These are phyloP conservation scores for Enteromius afrohamiltoni DNA, from an alignment of 2,797 vertebrate species.

Conservation along the genomic window DNA sequence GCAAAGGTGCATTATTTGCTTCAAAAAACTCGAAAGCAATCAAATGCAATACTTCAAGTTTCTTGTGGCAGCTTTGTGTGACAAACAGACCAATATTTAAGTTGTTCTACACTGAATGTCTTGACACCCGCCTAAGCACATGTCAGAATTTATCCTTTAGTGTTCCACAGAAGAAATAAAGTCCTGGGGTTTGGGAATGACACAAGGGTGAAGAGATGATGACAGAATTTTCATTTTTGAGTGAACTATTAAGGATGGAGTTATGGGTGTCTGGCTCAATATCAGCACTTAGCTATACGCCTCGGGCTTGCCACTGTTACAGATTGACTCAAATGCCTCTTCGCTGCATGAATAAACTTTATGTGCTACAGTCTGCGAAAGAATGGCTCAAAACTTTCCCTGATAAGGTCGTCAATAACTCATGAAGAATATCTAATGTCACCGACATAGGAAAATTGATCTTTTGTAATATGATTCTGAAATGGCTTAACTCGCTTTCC, in stretches of 20 bases:
- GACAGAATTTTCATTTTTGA: background rate
- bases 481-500: constrained; percentile 28
- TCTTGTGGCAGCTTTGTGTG: background rate
- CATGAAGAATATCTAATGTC: constrained; percentile 38
- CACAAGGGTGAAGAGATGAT: constrained; percentile 11
- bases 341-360: constrained; percentile 24
- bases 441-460: constrained; percentile 30
- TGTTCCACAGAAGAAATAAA: constrained; percentile 18
- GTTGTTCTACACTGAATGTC: background rate
- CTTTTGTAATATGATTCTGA: constrained; percentile 26
- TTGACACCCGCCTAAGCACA: background rate
- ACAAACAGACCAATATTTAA: constrained; percentile 15
- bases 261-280: background rate
- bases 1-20: background rate
- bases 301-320: background rate
- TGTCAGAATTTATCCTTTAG: background rate
- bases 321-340: constrained; percentile 10
- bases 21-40: background rate
- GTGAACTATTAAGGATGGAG: background rate
- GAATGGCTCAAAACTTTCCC: constrained; percentile 15
- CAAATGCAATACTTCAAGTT: background rate
- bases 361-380: constrained; percentile 9
- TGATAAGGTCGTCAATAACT: constrained; percentile 36
- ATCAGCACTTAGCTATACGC: background rate
- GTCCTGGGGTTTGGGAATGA: background rate